These are phyloP conservation scores for Heptranchias perlo DNA, from an alignment of 2,113 vertebrate species.

Conservation along the genomic window DNA sequence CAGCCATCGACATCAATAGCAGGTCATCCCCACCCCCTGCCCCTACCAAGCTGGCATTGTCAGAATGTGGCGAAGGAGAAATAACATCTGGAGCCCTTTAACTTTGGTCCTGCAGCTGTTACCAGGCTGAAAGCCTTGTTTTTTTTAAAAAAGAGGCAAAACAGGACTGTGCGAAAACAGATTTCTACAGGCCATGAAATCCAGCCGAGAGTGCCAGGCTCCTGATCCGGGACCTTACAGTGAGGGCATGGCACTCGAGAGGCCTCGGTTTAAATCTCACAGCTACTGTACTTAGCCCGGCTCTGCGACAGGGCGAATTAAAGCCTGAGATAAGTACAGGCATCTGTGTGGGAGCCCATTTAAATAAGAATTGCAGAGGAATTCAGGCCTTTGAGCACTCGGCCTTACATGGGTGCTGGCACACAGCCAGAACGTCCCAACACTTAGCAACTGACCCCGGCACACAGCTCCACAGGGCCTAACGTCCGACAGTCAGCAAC, in stretches of 20 bases:
- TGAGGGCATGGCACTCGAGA: too few species aligned
- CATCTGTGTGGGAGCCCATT: neutral
- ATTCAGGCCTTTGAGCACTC: neutral
- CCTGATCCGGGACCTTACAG: neutral
- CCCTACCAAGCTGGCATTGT: too few species aligned
- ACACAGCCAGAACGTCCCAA: too few species aligned
- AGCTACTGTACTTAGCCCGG: neutral
- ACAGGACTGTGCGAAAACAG: neutral
- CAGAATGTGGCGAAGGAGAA: too few species aligned
- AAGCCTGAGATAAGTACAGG: neutral
- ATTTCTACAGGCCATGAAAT: neutral
- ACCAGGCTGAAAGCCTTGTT: neutral
- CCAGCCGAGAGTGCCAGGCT: neutral
- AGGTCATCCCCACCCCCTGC: too few species aligned
- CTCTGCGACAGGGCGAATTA: neutral
- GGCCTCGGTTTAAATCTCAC: neutral
- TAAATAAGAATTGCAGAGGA: neutral
- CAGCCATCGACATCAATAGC: too few species aligned
- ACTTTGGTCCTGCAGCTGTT: neutral
- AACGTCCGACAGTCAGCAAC: neutral
- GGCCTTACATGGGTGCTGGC: neutral
- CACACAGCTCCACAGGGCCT: neutral
- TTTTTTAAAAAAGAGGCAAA: neutral
- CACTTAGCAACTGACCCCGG: neutral
- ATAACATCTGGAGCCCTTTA: too few species aligned